Evolutionary conservation across 2,113 vertebrate genomes (phyloP).

Genomic region (Ictidomys tridecemlineatus): DNA sequence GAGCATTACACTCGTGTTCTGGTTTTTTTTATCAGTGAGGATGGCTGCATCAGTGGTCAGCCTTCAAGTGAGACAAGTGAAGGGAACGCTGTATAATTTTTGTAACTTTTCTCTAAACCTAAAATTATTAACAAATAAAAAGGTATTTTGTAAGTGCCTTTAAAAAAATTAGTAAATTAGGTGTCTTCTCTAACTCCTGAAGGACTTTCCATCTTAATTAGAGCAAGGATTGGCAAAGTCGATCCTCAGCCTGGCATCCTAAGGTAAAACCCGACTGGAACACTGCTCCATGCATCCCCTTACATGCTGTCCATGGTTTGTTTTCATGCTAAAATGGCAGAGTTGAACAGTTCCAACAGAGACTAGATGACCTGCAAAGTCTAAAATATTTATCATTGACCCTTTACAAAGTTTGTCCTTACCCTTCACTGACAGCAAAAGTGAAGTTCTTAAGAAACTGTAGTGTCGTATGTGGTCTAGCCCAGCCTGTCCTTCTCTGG

Average conservation of each 20-base stretch:
- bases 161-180: neutral
- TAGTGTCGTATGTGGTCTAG: accelerated
- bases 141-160: neutral
- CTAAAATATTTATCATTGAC: neutral
- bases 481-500: neutral
- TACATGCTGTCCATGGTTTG: neutral
- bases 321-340: neutral
- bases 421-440: neutral
- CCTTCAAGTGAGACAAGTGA: neutral
- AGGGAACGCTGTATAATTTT: neutral
- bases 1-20: neutral
- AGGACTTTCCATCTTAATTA: neutral
- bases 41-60: neutral
- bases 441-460: neutral
- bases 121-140: constrained; percentile 14
- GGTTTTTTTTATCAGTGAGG: neutral
- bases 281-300: neutral
- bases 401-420: neutral
- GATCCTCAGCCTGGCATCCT: neutral
- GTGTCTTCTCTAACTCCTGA: neutral
- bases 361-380: neutral
- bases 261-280: neutral
- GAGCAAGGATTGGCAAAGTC: neutral
- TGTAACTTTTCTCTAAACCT: neutral
- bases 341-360: neutral